phyloP scores from a whole-genome alignment of 2,113 vertebrate species.

The human region GRCh38 chr4:147569501-147570000 shows the following conservation, averaged over 20 bases:
- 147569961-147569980: too few relatives aligned
- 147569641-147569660: background rate
- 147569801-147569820: background rate
- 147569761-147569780: background rate
- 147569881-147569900: too few relatives aligned
- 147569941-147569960: too few relatives aligned
- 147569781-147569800: background rate
- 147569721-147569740: background rate
- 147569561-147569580: background rate
- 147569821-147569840: background rate
- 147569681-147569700: background rate
- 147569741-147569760: background rate
- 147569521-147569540: background rate
- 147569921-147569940: too few relatives aligned
- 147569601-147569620: background rate
- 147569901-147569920: too few relatives aligned
- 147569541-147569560: background rate
- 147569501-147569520: background rate
- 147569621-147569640: background rate
- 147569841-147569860: background rate
- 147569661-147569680: background rate
- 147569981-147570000: too few relatives aligned
- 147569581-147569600: background rate
- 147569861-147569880: too few relatives aligned
- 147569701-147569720: background rate